Conservation (phyloP, 2,888 invertebrate genomes). For the Electrophaes corylata region DNA sequence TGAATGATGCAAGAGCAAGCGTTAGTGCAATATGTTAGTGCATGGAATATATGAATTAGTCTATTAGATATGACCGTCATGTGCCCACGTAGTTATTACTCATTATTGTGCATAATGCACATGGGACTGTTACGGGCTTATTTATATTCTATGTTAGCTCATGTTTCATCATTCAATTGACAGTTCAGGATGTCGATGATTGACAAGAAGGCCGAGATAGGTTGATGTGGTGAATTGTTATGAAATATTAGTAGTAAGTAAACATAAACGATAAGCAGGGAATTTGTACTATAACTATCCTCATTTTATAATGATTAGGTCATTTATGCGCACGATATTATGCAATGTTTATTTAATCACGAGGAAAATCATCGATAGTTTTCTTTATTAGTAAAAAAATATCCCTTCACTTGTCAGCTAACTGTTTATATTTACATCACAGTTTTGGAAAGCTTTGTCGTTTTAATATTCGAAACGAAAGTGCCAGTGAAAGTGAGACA, state of each 20-base stretch:
- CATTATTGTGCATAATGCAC: constrained; percentile 42
- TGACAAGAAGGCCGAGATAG: constrained; percentile 42
- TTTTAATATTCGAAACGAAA: constrained; percentile 64
- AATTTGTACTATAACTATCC: constrained; percentile 1
- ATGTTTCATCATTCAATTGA: constrained; percentile 55
- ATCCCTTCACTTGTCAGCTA: constrained; percentile 21
- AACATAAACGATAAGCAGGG: constrained; percentile 10
- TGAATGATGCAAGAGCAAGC: constrained; percentile 36
- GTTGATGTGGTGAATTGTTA: constrained; percentile 35
- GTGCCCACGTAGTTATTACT: constrained; percentile 33
- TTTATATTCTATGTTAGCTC: constrained; percentile 52
- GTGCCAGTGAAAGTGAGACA: constrained; percentile 67
- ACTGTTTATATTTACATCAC: constrained; percentile 12
- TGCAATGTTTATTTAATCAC: constrained; percentile 17
- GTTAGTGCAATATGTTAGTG: constrained; percentile 45
- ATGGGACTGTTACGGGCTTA: constrained; percentile 41
- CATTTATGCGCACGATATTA: constrained; percentile 19
- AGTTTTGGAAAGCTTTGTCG: constrained; percentile 56
- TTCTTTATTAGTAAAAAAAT: constrained; percentile 9
- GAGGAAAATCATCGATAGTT: constrained; percentile 30
- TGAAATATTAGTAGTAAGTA: constrained; percentile 16
- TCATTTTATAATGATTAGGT: constrained; percentile 5
- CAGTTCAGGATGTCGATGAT: constrained; percentile 47
- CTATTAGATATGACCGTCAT: constrained; percentile 32
- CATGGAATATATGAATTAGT: constrained; percentile 40